A percentile compares a stretch with the other conserved stretches of the same genome.
phyloP scores from a whole-genome alignment of 2,113 vertebrate genomes.

The Chaetura pelagica region DNA sequence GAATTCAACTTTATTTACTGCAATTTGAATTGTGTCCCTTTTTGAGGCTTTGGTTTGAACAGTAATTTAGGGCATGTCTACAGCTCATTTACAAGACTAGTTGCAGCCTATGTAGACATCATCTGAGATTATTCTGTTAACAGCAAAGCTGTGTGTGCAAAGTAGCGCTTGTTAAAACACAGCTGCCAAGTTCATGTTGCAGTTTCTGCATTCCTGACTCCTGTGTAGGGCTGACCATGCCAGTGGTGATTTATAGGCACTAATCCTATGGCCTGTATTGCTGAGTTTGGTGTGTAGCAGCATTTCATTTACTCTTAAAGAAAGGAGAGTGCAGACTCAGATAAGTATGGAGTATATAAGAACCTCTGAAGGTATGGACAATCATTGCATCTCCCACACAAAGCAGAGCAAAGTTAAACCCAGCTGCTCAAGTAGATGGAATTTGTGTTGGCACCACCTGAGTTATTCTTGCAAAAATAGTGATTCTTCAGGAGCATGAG shows the following conservation, averaged over 20 bases:
- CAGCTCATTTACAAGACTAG: background rate
- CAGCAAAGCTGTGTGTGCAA: background rate
- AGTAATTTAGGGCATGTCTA: background rate
- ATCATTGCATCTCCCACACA: background rate
- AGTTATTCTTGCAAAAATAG: background rate
- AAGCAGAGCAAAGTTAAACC: background rate
- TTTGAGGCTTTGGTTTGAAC: background rate
- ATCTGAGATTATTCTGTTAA: background rate
- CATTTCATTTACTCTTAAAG: background rate
- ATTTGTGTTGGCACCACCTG: background rate
- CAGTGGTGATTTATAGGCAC: background rate
- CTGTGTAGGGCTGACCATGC: background rate
- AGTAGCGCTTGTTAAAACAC: background rate
- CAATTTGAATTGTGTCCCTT: background rate
- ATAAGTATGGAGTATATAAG: background rate
- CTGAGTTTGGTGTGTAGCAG: background rate
- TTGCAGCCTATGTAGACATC: background rate
- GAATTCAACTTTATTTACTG: background rate
- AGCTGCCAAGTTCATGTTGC: background rate
- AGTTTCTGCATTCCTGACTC: background rate
- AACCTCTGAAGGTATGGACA: background rate
- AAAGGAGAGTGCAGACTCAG: background rate
- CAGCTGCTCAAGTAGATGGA: background rate
- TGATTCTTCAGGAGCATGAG: background rate
- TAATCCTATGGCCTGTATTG: background rate